Evolutionary conservation across 2,797 vertebrate genomes (phyloP).

Genomic region (Botia almorhae): DNA sequence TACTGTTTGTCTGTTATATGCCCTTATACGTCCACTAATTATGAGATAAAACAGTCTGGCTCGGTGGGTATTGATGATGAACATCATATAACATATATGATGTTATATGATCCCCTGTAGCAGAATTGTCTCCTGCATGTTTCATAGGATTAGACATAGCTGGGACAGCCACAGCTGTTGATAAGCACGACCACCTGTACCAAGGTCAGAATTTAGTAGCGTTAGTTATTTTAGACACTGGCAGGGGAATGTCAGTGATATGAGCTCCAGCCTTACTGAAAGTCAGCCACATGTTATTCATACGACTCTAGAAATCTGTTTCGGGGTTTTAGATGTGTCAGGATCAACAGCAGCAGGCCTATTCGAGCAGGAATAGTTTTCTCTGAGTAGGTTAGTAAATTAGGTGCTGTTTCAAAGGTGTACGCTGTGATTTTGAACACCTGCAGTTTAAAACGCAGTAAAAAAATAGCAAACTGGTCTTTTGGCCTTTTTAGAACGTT

Average conservation of each 20-base stretch:
- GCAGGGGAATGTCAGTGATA: constrained; percentile 12
- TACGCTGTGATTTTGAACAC: no score
- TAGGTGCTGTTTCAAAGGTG: no score
- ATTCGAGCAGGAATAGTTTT: not conserved
- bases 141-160: not conserved
- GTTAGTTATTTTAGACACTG: constrained; percentile 9
- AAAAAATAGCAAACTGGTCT: no score
- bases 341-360: not conserved
- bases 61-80: not conserved
- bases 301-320: not conserved
- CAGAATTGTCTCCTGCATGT: not conserved
- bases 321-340: not conserved
- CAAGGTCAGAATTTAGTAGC: constrained; percentile 38
- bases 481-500: no score
- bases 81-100: not conserved
- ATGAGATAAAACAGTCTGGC: not conserved
- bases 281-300: constrained; percentile 15
- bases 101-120: not conserved
- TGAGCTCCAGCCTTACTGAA: not conserved
- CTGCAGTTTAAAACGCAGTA: no score
- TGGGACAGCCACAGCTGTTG: constrained; percentile 44
- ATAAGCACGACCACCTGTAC: constrained; percentile 25
- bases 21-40: not conserved
- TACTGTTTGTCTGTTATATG: no score
- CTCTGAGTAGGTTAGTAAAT: not conserved